A percentile compares a stretch with the other conserved stretches of the same genome.
These are phyloP conservation scores for Bombus superbus DNA, from an alignment of 1,140 invertebrate species.

Conservation along the genomic window DNA sequence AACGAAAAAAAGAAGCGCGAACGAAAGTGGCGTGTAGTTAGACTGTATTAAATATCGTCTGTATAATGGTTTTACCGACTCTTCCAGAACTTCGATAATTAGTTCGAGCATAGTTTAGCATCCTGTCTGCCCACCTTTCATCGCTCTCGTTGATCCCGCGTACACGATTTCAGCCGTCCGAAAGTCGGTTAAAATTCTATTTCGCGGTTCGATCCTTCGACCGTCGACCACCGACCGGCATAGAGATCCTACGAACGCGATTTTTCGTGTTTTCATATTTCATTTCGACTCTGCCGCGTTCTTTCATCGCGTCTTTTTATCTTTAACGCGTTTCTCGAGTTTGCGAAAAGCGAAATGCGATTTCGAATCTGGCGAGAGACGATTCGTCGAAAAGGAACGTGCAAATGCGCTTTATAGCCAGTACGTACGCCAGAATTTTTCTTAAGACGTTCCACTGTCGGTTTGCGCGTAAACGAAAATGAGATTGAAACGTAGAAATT, in stretches of 20 bases:
- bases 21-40: constrained; percentile 33
- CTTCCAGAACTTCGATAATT: constrained; percentile 61
- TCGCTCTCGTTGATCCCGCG: constrained; percentile 10
- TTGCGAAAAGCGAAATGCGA: no score
- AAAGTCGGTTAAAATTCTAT: constrained; percentile 22
- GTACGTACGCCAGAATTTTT: no score
- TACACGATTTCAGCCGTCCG: background rate
- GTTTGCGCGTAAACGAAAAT: no score
- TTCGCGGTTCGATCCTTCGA: background rate
- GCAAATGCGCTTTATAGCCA: no score
- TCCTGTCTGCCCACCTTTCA: constrained; percentile 37
- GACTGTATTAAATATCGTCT: constrained; percentile 60
- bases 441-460: no score
- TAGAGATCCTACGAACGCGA: no score
- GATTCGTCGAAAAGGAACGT: no score
- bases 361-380: no score
- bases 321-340: background rate
- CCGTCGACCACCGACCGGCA: background rate
- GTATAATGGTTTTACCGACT: constrained; percentile 58
- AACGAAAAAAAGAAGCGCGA: background rate
- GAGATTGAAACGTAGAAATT: no score
- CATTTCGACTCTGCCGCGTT: background rate
- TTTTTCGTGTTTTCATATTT: background rate
- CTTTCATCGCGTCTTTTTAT: background rate
- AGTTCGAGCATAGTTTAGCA: constrained; percentile 60